Conservation (phyloP, 2,888 invertebrate genomes). For the Rhaphigaster nebulosa region DNA sequence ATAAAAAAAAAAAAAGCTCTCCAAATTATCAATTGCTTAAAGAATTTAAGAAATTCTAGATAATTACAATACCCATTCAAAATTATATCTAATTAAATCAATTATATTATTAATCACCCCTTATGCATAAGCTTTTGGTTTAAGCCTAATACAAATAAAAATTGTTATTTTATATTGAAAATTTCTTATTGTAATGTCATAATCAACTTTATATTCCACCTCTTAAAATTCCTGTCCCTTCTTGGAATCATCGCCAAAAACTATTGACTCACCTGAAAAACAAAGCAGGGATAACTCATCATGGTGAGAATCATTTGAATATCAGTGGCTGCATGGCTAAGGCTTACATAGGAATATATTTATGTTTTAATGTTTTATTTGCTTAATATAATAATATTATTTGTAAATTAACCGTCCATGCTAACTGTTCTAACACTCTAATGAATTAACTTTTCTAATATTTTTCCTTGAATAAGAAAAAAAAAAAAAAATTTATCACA, state of each 20-base stretch:
- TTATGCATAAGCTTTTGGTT: conserved; percentile 60
- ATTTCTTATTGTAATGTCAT: conserved; percentile 10
- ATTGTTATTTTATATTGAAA: conserved; percentile 47
- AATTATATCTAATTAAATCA: background rate
- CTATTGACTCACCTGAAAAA: conserved; percentile 59
- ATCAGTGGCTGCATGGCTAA: conserved; percentile 64
- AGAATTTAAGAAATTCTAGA: background rate
- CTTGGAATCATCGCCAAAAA: conserved; percentile 56
- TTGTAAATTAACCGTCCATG: conserved; percentile 54
- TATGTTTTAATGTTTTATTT: conserved; percentile 44
- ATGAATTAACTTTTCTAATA: conserved; percentile 55
- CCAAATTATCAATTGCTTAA: background rate
- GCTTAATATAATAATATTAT: conserved; percentile 52
- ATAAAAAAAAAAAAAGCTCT: background rate
- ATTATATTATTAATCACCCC: conserved; percentile 42
- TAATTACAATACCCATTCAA: conserved; percentile 29
- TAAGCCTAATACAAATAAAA: conserved; percentile 20
- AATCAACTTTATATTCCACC: conserved; percentile 29
- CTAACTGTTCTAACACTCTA: conserved; percentile 57
- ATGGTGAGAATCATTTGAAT: conserved; percentile 63
- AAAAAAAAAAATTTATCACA: background rate
- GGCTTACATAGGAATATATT: conserved; percentile 56
- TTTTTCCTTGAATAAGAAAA: background rate
- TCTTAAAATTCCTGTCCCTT: conserved; percentile 47
- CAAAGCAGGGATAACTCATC: conserved; percentile 59